Evolutionary conservation across 1,140 invertebrate genomes (phyloP), one percentile per base, ranked within the genome.

Genomic region (Procambarus clarkii): DNA sequence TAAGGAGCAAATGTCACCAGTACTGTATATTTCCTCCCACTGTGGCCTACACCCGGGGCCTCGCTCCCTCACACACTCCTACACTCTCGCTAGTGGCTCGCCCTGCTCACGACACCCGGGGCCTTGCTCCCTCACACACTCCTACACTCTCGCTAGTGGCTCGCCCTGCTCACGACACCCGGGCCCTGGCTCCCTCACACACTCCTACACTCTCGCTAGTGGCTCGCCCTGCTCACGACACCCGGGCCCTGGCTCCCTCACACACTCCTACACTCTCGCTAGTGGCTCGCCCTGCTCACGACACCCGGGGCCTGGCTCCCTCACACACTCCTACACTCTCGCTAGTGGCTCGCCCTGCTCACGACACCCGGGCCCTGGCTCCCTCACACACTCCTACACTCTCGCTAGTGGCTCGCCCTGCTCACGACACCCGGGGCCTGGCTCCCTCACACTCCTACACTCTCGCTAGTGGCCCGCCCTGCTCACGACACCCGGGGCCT

Each of bases 1-100:
- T 74, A 74, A 74, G 24, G 7, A 24, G 69, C n/a, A 74, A 74
- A 74, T 74, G 69, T 74, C 69, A 74, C n/a, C 69, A 74, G 69
- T 74, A 74, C 69, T 5, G 69, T 34, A 8, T 69, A n/a, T 74
- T 34, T 4, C 69, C 69, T 34, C 5, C 34, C n/a, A 34, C 69
- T 74, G 60, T 18, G 5, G 21, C 15, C 15, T 69, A 4, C 64
- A 69, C n/a, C n/a, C n/a, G 34, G 34, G 34, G 34, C 69, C 69
- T 34, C 0, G 34, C 34, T 74, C 69, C 69, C 24, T 9, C n/a
- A 24, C 69, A 24, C 24, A 8, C n/a, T 34, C 69, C 64, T n/a
- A 69, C 64, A n/a, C 64, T 18, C 15, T 5, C 4, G 64, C 15
- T 0, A 18, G 13, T 5, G 13, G 13, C 64, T n/a, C 0, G 18